Evolutionary conservation across 92 coral and sea anemone species (phyloP).

Genomic region (Zoanthus sociatus): DNA sequence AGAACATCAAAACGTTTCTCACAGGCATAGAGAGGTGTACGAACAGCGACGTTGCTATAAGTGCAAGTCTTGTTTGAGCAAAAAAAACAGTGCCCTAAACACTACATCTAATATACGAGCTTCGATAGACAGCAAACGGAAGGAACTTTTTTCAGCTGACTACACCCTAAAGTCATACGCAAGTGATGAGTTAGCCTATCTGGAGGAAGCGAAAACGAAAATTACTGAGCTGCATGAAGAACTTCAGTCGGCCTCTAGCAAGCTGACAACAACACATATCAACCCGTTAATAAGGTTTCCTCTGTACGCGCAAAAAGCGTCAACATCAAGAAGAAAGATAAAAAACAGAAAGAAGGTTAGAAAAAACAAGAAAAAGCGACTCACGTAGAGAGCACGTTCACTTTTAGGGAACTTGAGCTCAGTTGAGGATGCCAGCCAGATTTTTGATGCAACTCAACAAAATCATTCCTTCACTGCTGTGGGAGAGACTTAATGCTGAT

Average conservation of each 20-base stretch:
- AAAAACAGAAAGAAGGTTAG: conserved; percentile 28
- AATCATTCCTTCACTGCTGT: background rate
- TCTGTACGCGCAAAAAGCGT: conserved; percentile 31
- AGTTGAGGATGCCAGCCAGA: background rate
- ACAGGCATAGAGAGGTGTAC: conserved; percentile 9
- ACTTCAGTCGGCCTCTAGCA: conserved; percentile 52
- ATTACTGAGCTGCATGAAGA: conserved; percentile 41
- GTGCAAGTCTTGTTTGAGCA: conserved; percentile 43
- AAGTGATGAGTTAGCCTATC: conserved; percentile 48
- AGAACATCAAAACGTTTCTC: background rate
- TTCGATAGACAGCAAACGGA: conserved; percentile 39
- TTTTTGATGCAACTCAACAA: conserved; percentile 1
- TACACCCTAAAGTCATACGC: conserved; percentile 44
- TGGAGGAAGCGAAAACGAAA: conserved; percentile 38
- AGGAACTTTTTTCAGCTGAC: conserved; percentile 49
- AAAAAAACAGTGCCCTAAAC: conserved; percentile 35
- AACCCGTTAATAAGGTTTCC: conserved; percentile 51
- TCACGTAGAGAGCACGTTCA: conserved; percentile 28
- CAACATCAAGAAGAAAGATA: conserved; percentile 47
- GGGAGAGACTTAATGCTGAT: background rate
- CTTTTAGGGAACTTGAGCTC: conserved; percentile 14
- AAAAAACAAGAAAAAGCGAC: conserved; percentile 49
- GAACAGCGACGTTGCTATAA: conserved; percentile 47
- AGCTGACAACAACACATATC: conserved; percentile 54
- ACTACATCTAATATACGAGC: conserved; percentile 35